Base-by-base conservation (phyloP, 1,140 invertebrate species). In the Neuroterus valhalla region DNA sequence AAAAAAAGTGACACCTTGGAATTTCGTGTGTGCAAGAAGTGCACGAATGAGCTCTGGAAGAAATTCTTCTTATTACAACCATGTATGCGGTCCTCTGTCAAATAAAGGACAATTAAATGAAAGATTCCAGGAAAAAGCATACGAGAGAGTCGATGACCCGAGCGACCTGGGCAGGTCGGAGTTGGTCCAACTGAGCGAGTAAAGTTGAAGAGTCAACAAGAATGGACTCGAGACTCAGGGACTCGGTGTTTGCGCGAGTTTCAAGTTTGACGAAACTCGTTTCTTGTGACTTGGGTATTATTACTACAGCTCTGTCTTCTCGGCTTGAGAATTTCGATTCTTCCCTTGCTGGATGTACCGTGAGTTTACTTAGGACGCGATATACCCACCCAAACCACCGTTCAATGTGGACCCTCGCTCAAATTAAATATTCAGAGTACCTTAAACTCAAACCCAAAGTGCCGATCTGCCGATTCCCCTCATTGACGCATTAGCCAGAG, bases 121-220 rank as follows among this genome's bases (percentile, higher is more conserved):
- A 62, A 62, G 55, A 12, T 62, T 62, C 55, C 55, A 62, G 12
- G 55, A 62, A 62, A n/a, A 67, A 74, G 31, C 10, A 38, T 38
- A 38, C 5, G 31, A 68, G 52, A 74, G 67, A 66, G 68, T 70
- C 68, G 44, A 38, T 52, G 67, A 48, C 52, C 68, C 66, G 50
- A 70, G 55, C 55, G n/a, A 62, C 19, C 38, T 26, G 17, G 46
- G 15, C 12, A 44, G 67, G 17, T 44, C 55, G 10, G 71, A 75
- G 77, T 75, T 31, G 55, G 55, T 62, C 55, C 55, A 62, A 62
- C 55, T 79, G 71, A 76, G 76, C 80, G 83, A 84, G 82, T 81
- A 86, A 86, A 86, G 85, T 86, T 84, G 84, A 86, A 86, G 83
- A 86, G 85, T 86, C 85, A 86, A 86, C 82, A 86, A 85, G 80